Percentiles rank a stretch among this genome's conserved stretches.
Evolutionary conservation across 2,888 invertebrate species (phyloP).

Genomic region (Amblyjoppa fuscipennis): DNA sequence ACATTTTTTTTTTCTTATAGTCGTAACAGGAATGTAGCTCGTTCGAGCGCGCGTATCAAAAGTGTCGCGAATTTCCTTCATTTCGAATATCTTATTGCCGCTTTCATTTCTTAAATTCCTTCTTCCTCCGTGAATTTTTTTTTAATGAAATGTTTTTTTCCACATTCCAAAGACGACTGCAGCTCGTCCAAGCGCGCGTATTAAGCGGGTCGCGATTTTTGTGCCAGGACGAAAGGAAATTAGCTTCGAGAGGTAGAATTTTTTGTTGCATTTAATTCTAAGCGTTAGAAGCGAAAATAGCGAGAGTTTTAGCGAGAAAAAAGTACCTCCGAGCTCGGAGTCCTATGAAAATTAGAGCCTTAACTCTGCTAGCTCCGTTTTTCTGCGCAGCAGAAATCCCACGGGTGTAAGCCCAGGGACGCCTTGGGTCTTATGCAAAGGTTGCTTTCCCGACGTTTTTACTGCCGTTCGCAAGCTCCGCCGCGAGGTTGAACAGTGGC

Average conservation of each 20-base stretch:
- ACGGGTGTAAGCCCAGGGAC: not conserved
- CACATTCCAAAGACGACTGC: no score
- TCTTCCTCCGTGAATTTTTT: no score
- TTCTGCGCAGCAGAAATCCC: conserved; percentile 9
- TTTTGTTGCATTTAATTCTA: not conserved
- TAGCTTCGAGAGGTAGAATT: not conserved
- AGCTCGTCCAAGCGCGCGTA: not conserved
- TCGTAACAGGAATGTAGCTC: not conserved
- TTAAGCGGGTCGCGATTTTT: not conserved
- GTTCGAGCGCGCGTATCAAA: not conserved
- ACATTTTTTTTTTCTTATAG: not conserved
- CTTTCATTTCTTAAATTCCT: no score
- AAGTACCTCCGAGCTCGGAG: not conserved
- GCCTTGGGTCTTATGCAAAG: conserved; percentile 60
- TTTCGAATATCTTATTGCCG: no score
- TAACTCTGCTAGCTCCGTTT: conserved; percentile 20
- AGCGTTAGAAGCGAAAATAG: not conserved
- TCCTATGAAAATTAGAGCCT: conserved; percentile 20
- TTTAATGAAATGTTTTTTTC: no score
- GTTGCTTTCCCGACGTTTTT: conserved; percentile 40
- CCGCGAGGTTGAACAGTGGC: not conserved
- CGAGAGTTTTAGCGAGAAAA: not conserved
- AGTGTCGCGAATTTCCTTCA: not conserved
- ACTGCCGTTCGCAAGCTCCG: not conserved
- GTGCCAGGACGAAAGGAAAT: not conserved